These are phyloP conservation scores for Chionis minor DNA, from an alignment of 2,113 vertebrate genomes.

Conservation along the genomic window DNA sequence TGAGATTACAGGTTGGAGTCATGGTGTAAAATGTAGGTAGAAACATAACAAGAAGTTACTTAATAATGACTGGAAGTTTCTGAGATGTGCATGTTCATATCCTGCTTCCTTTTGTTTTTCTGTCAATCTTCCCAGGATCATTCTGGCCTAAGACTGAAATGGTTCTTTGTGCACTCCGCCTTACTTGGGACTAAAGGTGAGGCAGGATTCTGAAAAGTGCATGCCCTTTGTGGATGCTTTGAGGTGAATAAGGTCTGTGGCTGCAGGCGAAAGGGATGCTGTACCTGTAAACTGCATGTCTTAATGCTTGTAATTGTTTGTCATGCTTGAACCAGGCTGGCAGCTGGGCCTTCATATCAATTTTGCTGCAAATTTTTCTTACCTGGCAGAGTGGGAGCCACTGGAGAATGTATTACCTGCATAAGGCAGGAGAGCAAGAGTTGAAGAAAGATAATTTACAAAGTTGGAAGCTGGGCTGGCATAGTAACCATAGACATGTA, in stretches of 20 bases:
- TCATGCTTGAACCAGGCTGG: not conserved
- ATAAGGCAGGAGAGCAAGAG: not conserved
- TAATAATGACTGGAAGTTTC: not conserved
- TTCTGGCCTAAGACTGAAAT: slow-evolving; percentile 41
- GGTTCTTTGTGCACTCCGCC: slow-evolving; percentile 25
- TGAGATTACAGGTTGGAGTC: not conserved
- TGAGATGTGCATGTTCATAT: slow-evolving; percentile 11
- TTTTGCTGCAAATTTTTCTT: not conserved
- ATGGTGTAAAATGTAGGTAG: not conserved
- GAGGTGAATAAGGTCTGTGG: not conserved
- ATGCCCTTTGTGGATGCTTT: slow-evolving; percentile 35
- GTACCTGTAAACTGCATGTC: not conserved
- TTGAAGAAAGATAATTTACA: not conserved
- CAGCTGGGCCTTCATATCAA: not conserved
- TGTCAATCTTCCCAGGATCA: slow-evolving; percentile 37
- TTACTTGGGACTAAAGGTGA: slow-evolving; percentile 41
- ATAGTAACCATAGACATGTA: not conserved
- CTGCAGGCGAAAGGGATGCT: not conserved
- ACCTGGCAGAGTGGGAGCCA: not conserved
- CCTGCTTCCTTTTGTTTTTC: slow-evolving; percentile 44
- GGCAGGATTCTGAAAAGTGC: slow-evolving; percentile 38
- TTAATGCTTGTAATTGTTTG: not conserved
- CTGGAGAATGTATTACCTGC: not conserved
- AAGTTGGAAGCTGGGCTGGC: not conserved
- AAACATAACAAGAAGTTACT: not conserved